These are phyloP conservation scores for Selene dorsalis DNA, from an alignment of 2,797 vertebrate genomes.

Conservation along the genomic window DNA sequence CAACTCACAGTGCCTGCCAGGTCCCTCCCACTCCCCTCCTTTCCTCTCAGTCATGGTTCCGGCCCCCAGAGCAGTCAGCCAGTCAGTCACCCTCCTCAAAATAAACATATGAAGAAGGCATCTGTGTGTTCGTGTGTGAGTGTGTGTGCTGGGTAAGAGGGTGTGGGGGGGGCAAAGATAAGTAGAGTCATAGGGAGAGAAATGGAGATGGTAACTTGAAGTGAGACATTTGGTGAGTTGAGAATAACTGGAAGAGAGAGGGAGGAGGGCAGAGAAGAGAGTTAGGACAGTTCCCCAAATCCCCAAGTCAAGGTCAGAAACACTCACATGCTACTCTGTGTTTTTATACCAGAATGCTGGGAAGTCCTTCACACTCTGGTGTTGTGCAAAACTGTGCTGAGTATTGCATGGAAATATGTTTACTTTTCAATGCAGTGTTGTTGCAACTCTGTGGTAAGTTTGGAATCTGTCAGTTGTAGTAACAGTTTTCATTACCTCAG, in stretches of 20 bases:
- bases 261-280: neutral
- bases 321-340: neutral
- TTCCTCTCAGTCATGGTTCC: constrained; percentile 73
- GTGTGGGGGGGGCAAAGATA: neutral
- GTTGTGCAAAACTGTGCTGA: neutral
- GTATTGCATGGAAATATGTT: neutral
- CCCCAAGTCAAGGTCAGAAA: constrained; percentile 13
- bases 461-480: neutral
- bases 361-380: neutral
- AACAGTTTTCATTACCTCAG: neutral
- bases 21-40: constrained; percentile 56
- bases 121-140: constrained; percentile 9
- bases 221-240: neutral
- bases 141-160: neutral
- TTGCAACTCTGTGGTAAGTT: neutral
- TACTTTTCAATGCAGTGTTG: neutral
- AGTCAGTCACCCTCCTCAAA: constrained; percentile 76
- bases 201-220: neutral
- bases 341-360: constrained; percentile 4
- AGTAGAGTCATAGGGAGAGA: neutral
- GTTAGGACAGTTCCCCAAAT: constrained; percentile 13
- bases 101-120: constrained; percentile 71
- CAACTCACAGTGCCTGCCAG: constrained; percentile 37
- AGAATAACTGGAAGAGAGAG: neutral
- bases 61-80: constrained; percentile 70